Base-by-base conservation (phyloP, 2,797 vertebrate species). In the Cirrhinus molitorella region DNA sequence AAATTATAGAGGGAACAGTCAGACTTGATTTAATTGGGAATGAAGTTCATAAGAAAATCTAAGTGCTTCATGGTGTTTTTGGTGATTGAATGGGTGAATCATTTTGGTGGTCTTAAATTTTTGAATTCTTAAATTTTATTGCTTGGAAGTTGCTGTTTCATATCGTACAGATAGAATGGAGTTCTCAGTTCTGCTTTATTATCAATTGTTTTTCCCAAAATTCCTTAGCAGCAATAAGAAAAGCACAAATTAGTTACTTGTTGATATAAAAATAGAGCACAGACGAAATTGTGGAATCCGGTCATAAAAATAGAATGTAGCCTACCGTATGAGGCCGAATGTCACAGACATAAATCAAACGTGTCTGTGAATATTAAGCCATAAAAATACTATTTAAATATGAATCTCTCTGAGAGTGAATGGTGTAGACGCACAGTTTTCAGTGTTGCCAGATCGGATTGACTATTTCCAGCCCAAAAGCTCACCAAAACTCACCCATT, bases 1-100 rank as follows among this genome's bases (percentile, higher is more conserved):
- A 66, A 28, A 75, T 67, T 67, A 53, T n/a, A 74, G 45, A 40
- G 17, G 57, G 40, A 74, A 21, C 71, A 55, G 65, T 74, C 57
- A 4, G 31, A 25, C 28, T 40, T 17, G 6, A 45, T n/a, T 25
- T 49, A 55, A 34, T 9, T 51, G 9, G 4, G 28, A 73, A 81
- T 73, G 73, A 81, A 81, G 68, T 72, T 59, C 1, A 34, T 61
- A 3, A 21, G 57, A 71, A 59, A 61, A 51, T 65, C 12, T 9
- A 65, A 73, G 51, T 25, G 40, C 9, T 11, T 63, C 5, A 55
- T 59, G 7, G 5, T 17, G 14, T n/a, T 55, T 79, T 40, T 23
- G 72, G 12, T 57, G 28, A 73, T n/a, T n/a, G 2, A 43, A 55
- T 55, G 11, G n/a, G n/a, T 40, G 17, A 47, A 9, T 71, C 1